Percentiles rank a stretch among this genome's conserved stretches.
These are phyloP conservation scores for Botia almorhae DNA, from an alignment of 2,797 vertebrate species.

Conservation along the genomic window DNA sequence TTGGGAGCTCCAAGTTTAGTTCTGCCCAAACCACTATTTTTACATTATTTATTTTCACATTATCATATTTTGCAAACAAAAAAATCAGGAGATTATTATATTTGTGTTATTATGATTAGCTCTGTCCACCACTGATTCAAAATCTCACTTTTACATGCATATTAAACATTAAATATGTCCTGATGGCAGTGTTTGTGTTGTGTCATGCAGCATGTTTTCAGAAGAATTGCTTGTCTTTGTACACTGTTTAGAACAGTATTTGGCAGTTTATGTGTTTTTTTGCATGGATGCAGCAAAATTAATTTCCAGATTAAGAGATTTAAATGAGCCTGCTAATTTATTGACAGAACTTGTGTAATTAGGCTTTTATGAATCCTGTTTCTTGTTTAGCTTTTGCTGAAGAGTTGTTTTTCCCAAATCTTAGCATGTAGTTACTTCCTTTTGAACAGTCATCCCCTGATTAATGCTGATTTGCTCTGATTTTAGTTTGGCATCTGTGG, in stretches of 20 bases:
- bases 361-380: neutral
- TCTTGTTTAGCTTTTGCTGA: neutral
- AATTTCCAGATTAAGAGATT: neutral
- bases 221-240: neutral
- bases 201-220: neutral
- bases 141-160: neutral
- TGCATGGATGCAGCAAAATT: neutral
- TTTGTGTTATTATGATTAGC: neutral
- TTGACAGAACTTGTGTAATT: constrained; percentile 7
- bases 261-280: neutral
- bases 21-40: too few relatives aligned
- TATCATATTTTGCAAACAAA: too few relatives aligned
- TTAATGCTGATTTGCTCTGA: constrained; percentile 21
- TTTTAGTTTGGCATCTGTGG: constrained; percentile 94
- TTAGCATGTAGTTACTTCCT: neutral
- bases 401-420: neutral
- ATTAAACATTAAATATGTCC: neutral
- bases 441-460: neutral
- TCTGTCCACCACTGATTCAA: neutral
- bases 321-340: neutral
- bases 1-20: too few relatives aligned
- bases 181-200: neutral
- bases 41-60: too few relatives aligned
- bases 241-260: neutral
- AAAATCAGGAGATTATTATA: too few relatives aligned